Percentiles rank a stretch among this genome's conserved stretches.
Conservation (phyloP, 2,888 invertebrate species). For the Silvanus unidentatus region DNA sequence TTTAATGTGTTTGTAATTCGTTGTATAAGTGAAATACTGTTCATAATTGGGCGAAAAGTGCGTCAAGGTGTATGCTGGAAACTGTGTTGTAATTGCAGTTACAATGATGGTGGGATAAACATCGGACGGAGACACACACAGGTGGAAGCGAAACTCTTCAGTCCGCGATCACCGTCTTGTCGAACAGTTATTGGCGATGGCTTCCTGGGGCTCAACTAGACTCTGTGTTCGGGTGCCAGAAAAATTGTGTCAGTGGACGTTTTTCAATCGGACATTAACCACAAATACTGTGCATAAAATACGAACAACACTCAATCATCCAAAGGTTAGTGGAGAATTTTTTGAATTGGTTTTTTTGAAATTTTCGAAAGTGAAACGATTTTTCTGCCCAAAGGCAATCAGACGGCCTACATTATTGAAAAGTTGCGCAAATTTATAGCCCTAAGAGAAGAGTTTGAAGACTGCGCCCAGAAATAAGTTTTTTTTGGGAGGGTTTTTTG, state of each 20-base stretch:
- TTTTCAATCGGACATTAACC: too few relatives aligned
- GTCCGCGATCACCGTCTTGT: slow-evolving; percentile 4
- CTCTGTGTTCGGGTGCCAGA: slow-evolving; percentile 73
- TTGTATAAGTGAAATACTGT: neutral
- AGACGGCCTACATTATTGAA: too few relatives aligned
- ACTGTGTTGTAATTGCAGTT: neutral
- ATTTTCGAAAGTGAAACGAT: too few relatives aligned
- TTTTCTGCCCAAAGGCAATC: too few relatives aligned
- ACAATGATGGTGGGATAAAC: slow-evolving; percentile 1
- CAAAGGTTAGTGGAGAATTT: too few relatives aligned
- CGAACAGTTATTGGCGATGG: slow-evolving; percentile 71
- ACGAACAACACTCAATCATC: too few relatives aligned
- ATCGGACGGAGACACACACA: neutral
- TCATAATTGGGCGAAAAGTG: neutral
- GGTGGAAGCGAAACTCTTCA: slow-evolving; percentile 16
- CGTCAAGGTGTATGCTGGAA: neutral
- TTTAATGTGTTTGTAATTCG: slow-evolving; percentile 26
- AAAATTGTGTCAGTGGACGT: slow-evolving; percentile 71
- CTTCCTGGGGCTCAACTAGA: slow-evolving; percentile 76
- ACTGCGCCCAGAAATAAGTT: too few relatives aligned
- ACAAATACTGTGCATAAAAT: too few relatives aligned
- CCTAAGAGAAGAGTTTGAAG: too few relatives aligned
- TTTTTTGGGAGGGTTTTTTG: too few relatives aligned
- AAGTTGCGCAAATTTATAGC: too few relatives aligned
- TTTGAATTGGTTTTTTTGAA: too few relatives aligned